Conservation (phyloP, 2,113 vertebrate species). For the Hypomesus transpacificus region DNA sequence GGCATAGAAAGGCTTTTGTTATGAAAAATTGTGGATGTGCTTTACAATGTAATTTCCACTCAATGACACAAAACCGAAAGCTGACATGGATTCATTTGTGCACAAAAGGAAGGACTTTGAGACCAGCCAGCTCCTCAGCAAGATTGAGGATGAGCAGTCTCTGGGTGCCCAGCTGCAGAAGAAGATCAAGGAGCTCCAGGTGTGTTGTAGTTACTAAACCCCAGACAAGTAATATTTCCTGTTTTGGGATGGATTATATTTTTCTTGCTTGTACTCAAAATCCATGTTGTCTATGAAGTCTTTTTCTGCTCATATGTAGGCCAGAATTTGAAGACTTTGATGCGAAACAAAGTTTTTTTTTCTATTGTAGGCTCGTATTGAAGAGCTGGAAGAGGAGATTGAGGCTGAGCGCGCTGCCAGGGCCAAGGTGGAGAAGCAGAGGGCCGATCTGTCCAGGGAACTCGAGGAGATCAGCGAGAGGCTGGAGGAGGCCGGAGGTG, state of each 20-base stretch:
- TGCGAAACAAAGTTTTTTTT: too few species aligned
- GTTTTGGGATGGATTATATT: too few species aligned
- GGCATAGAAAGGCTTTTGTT: too few species aligned
- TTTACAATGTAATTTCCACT: neutral
- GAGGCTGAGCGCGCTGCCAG: constrained; percentile 10
- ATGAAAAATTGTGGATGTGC: neutral
- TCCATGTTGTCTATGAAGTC: too few species aligned
- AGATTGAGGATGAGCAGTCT: constrained; percentile 50
- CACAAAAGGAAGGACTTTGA: constrained; percentile 48
- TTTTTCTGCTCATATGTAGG: neutral
- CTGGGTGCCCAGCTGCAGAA: constrained; percentile 45
- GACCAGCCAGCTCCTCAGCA: constrained; percentile 42
- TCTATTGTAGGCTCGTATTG: constrained; percentile 33
- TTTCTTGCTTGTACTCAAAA: too few species aligned
- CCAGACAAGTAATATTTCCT: too few species aligned
- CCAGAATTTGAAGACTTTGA: too few species aligned
- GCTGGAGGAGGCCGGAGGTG: constrained; percentile 62
- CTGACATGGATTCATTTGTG: neutral
- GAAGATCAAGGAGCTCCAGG: constrained; percentile 52
- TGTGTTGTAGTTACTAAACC: neutral
- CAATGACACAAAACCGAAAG: neutral
- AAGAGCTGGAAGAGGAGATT: constrained; percentile 47
- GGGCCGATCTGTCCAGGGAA: constrained; percentile 61
- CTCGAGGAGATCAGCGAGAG: constrained; percentile 69
- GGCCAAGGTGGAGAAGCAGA: constrained; percentile 10